Conservation (phyloP, 2,113 vertebrate species). For the Notechis scutatus region DNA sequence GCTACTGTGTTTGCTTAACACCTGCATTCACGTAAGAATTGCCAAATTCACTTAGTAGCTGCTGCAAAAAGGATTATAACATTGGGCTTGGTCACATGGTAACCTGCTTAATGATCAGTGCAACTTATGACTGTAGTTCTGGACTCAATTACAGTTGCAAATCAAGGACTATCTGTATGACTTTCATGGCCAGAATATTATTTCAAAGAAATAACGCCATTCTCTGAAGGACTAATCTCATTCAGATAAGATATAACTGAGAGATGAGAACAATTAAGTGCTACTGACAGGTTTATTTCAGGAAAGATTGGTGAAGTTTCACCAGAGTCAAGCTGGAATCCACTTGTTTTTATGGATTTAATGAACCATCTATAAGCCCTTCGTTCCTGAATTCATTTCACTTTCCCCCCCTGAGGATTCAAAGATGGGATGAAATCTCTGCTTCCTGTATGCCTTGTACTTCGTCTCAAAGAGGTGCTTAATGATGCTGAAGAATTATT, state of each 20-base stretch:
- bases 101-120: background rate
- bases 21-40: background rate
- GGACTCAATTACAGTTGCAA: background rate
- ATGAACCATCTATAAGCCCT: background rate
- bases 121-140: background rate
- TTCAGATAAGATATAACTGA: background rate
- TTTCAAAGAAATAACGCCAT: background rate
- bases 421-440: background rate
- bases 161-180: background rate
- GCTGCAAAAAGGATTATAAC: background rate
- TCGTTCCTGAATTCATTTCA: background rate
- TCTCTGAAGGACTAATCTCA: background rate
- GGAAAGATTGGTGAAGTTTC: background rate
- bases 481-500: background rate
- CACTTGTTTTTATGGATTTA: background rate
- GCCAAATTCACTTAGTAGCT: background rate
- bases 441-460: background rate
- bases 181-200: background rate
- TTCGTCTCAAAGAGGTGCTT: background rate
- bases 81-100: background rate
- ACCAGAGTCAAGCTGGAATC: background rate
- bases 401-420: background rate
- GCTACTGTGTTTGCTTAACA: background rate
- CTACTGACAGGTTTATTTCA: background rate
- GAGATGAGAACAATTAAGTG: background rate